phyloP scores from a whole-genome alignment of 1,140 invertebrate genomes.

The Dolichoris vasculosae region DNA sequence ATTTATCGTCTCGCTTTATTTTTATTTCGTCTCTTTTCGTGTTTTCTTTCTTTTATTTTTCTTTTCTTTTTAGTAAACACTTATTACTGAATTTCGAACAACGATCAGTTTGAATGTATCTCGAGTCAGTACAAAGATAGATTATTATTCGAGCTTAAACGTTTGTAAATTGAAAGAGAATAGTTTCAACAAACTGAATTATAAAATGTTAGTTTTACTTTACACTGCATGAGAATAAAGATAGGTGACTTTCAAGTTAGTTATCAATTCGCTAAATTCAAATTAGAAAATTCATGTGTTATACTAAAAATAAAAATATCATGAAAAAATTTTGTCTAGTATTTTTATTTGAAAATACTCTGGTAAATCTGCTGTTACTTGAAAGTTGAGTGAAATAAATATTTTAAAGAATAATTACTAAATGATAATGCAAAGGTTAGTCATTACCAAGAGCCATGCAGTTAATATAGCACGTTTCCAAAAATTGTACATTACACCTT shows the following conservation, averaged over 20 bases:
- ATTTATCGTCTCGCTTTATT: constrained; percentile 45
- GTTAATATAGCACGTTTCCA: background rate
- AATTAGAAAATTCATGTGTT: background rate
- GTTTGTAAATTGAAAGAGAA: constrained; percentile 35
- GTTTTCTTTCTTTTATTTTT: background rate
- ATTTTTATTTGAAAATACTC: background rate
- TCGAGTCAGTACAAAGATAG: constrained; percentile 25
- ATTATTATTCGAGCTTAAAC: constrained; percentile 49
- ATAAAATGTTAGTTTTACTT: constrained; percentile 18
- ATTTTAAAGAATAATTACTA: constrained; percentile 16
- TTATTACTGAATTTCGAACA: constrained; percentile 15
- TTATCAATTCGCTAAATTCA: background rate
- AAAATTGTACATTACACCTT: constrained; percentile 31
- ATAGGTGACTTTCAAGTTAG: background rate
- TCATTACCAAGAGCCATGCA: constrained; percentile 25
- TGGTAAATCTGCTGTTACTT: background rate
- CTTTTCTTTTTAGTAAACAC: background rate
- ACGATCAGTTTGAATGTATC: constrained; percentile 23
- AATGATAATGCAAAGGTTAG: constrained; percentile 2
- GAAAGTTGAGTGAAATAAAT: background rate
- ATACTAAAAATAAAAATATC: background rate
- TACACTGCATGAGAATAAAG: background rate
- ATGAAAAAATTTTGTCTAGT: background rate
- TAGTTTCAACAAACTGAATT: background rate
- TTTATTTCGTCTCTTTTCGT: background rate